phyloP scores from a whole-genome alignment of 2,113 vertebrate species.

The Callipepla californica region DNA sequence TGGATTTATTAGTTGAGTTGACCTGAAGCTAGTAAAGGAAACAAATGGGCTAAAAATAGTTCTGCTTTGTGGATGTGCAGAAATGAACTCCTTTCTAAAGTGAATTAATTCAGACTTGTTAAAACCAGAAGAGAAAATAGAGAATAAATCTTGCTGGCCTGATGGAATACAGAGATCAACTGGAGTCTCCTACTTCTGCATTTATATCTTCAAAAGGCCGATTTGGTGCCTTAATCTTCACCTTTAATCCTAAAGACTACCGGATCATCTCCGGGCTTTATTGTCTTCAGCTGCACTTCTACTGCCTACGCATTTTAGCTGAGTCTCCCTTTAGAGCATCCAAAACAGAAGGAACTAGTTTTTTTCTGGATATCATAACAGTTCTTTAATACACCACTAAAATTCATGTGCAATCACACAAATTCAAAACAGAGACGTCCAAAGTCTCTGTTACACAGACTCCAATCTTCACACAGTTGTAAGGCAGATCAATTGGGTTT shows the following conservation, averaged over 20 bases:
- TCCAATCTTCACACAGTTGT: not conserved
- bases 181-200: constrained; percentile 42
- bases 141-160: constrained; percentile 39
- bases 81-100: constrained; percentile 1
- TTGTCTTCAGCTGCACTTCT: constrained; percentile 51
- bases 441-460: not conserved
- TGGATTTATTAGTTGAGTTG: not conserved
- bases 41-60: not conserved
- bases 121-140: constrained; percentile 54
- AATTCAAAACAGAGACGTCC: not conserved
- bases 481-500: not conserved
- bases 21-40: not conserved
- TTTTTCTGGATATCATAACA: not conserved
- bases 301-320: not conserved
- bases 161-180: constrained; percentile 21
- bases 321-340: not conserved
- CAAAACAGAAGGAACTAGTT: not conserved
- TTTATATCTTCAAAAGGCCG: constrained; percentile 38
- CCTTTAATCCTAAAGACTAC: constrained; percentile 50
- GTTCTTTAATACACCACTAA: not conserved
- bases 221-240: constrained; percentile 64
- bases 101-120: constrained; percentile 38
- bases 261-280: constrained; percentile 59
- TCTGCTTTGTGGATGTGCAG: not conserved
- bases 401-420: not conserved